phyloP scores from a whole-genome alignment of 2,113 vertebrate species.

The Thinocorus orbignyianus region DNA sequence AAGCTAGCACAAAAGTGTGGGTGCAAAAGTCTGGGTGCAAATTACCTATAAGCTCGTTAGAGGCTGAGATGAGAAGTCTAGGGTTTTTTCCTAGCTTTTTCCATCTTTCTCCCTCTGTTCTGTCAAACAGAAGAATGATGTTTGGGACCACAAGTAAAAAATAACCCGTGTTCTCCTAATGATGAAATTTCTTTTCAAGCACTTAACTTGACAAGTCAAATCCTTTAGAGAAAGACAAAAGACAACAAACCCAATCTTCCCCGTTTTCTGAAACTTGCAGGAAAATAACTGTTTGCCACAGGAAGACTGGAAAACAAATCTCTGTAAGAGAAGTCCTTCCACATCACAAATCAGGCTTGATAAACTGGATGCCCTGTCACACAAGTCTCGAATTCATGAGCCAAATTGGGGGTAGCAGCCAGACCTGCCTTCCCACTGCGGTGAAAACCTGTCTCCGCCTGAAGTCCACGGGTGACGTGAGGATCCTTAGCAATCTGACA shows the following conservation, averaged over 20 bases:
- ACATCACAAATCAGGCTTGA: slow-evolving; percentile 22
- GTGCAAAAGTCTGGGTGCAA: neutral
- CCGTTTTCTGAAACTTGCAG: neutral
- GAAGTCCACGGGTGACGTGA: slow-evolving; percentile 15
- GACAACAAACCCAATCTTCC: neutral
- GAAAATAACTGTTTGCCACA: neutral
- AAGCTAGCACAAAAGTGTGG: neutral
- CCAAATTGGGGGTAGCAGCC: slow-evolving; percentile 7
- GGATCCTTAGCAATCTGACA: slow-evolving; percentile 57
- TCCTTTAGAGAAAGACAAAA: neutral
- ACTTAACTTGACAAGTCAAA: neutral
- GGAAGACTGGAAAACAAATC: neutral
- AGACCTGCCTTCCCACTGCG: neutral
- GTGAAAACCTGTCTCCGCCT: slow-evolving; percentile 62
- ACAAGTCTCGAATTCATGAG: neutral
- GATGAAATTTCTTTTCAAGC: neutral
- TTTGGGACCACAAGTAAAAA: neutral
- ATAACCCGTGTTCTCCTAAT: neutral
- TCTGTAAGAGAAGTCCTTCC: slow-evolving; percentile 13
- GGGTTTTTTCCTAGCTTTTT: neutral
- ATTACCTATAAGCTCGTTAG: neutral
- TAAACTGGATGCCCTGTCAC: slow-evolving; percentile 29
- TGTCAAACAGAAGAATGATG: neutral
- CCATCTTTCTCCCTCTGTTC: neutral
- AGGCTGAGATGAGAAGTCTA: neutral